phyloP scores from a whole-genome alignment of 2,888 invertebrate genomes.

The Caradrina kadenii region DNA sequence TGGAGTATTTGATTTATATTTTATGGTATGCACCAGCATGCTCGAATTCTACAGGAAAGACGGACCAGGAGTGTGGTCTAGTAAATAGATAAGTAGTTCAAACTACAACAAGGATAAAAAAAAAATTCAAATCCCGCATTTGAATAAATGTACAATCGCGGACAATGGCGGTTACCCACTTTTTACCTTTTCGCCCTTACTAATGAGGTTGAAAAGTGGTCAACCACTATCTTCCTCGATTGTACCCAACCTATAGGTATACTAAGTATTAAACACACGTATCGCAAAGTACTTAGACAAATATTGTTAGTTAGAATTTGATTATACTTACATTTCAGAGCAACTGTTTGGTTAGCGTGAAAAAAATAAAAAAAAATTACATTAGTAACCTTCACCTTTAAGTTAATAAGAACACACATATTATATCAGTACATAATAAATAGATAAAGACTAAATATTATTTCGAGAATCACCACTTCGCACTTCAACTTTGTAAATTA shows the following conservation, averaged over 20 bases:
- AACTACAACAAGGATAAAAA: neutral
- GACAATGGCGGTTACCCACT: no score
- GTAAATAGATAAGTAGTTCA: neutral
- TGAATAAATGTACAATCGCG: neutral
- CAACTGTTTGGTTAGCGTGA: slow-evolving; percentile 84
- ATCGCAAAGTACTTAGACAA: no score
- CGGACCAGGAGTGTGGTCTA: neutral
- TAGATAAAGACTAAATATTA: neutral
- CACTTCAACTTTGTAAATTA: slow-evolving; percentile 12
- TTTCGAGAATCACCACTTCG: slow-evolving; percentile 45
- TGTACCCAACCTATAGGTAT: no score
- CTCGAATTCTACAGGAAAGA: slow-evolving; percentile 7
- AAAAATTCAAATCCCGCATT: neutral
- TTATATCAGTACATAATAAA: neutral
- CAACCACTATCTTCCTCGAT: no score
- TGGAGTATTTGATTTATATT: slow-evolving; percentile 8
- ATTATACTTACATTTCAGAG: slow-evolving; percentile 88
- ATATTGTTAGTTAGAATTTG: neutral
- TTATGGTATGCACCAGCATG: slow-evolving; percentile 17
- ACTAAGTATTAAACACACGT: no score
- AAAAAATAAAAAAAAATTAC: slow-evolving; percentile 72
- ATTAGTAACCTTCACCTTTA: slow-evolving; percentile 62
- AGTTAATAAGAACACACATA: neutral
- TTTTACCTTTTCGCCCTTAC: no score
- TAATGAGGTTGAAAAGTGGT: no score